These are phyloP conservation scores for Manacus vitellinus DNA, from an alignment of 2,113 vertebrate species.

Conservation along the genomic window DNA sequence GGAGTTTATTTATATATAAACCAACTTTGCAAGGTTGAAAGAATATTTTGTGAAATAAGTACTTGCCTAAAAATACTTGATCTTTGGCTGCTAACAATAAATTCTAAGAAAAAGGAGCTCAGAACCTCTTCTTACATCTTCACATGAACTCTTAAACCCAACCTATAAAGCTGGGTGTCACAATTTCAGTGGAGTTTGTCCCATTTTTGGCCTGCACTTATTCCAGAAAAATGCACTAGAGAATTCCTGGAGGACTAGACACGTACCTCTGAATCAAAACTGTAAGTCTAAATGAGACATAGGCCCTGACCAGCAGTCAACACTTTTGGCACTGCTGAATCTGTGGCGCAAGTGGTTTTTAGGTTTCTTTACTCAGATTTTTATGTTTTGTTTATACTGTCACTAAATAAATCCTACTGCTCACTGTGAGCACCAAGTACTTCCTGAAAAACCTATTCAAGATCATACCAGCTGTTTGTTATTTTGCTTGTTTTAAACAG, in stretches of 20 bases:
- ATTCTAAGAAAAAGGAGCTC: not conserved
- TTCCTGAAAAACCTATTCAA: not conserved
- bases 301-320: not conserved
- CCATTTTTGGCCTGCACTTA: not conserved
- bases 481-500: not conserved
- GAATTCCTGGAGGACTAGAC: not conserved
- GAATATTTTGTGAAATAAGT: not conserved
- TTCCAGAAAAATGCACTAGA: not conserved
- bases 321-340: not conserved
- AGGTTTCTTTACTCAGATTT: not conserved
- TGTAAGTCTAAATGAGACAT: not conserved
- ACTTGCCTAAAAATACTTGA: not conserved
- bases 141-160: not conserved
- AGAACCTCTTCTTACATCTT: not conserved
- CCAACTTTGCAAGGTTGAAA: conserved; percentile 3
- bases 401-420: not conserved
- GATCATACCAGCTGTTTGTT: not conserved
- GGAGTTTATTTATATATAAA: conserved; percentile 26
- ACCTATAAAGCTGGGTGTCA: not conserved
- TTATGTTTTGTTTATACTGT: not conserved
- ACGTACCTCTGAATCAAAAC: not conserved
- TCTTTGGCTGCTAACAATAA: not conserved
- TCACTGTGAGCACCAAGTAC: not conserved
- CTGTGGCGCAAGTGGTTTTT: not conserved
- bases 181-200: not conserved